Evolutionary conservation across 23 tunicate genomes (phyloP), one percentile per base, ranked within the genome.

Genomic region (Halocynthia roretzi): DNA sequence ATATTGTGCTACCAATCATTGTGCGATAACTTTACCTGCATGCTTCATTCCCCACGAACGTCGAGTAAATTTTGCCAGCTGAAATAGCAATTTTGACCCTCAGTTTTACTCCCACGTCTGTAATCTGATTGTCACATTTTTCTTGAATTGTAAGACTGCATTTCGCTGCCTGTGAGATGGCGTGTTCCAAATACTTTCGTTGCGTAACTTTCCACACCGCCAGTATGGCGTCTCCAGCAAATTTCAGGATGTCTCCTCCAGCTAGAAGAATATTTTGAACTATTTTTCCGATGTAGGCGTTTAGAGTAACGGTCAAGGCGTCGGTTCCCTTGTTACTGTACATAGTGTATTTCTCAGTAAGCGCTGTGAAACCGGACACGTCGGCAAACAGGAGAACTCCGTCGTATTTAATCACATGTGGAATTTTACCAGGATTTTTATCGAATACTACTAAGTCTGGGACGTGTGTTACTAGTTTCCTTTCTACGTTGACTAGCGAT

Each of bases 361-460:
- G 80, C 7, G 99, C 96, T 5, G 99, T 94, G 71, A 94, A 94
- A 5, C 99, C 99, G 14, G 99, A 94, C 8, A 94, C 91, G 57
- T 94, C 99, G 64, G 99, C 99, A 81, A 94, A 94, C 11, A 94
- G 85, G 19, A 94, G 56, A 71, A 94, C 99, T 50, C 97, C 99
- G 65, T 94, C 87, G 66, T 80, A 92, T 31, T 86, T 83, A 19
- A 80, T 70, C 68, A 83, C 83, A 56, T 86, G 92, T 6, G 98
- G 98, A 5, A 91, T 83, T 7, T 80, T 80, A 5, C 75, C 85
- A 22, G 55, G 77, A 62, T 86, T 82, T 76, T 81, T 66, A 62
- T 92, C 92, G 68, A 92, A 92, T 6, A 92, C 90, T 50, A 83
- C 88, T 73, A 92, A 58, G 60, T 92, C 98, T 14, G 98, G 92